Percentiles rank a stretch among this genome's conserved stretches.
Conservation (phyloP, 2,888 invertebrate species). For the Malthinus seriepunctatus region DNA sequence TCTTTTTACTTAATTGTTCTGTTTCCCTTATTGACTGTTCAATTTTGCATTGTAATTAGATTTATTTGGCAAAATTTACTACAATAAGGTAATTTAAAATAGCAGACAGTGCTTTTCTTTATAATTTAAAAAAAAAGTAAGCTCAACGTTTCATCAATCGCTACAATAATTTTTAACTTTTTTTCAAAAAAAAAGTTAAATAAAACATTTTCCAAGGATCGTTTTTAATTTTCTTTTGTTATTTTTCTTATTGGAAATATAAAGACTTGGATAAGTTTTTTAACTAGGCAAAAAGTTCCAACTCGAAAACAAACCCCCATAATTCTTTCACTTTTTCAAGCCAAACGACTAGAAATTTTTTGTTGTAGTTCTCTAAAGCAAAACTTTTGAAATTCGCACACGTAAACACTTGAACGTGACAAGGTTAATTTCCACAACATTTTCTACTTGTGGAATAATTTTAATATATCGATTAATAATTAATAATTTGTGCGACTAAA, state of each 20-base stretch:
- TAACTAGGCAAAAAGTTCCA: constrained; percentile 33
- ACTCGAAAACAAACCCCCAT: constrained; percentile 34
- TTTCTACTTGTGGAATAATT: constrained; percentile 14
- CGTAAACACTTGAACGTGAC: constrained; percentile 37
- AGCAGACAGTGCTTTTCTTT: too few species aligned
- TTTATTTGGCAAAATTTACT: too few species aligned
- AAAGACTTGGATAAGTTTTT: constrained; percentile 34
- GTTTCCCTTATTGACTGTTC: too few species aligned
- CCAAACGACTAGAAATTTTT: constrained; percentile 29
- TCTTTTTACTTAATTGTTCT: too few species aligned
- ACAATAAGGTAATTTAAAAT: too few species aligned
- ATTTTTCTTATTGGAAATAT: constrained; percentile 25
- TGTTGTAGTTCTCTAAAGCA: constrained; percentile 27
- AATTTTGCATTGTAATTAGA: too few species aligned
- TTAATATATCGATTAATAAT: constrained; percentile 24
- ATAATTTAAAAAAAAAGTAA: too few species aligned
- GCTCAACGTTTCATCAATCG: too few species aligned
- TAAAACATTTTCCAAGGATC: background rate
- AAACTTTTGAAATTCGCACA: constrained; percentile 36
- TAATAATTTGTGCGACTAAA: background rate
- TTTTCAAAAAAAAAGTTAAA: background rate
- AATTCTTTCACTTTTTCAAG: constrained; percentile 29
- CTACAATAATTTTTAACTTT: background rate
- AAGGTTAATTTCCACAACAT: constrained; percentile 31
- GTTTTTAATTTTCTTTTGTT: constrained; percentile 8